These are phyloP conservation scores for Ennomos quercinarius DNA, from an alignment of 2,888 invertebrate genomes.

Conservation along the genomic window DNA sequence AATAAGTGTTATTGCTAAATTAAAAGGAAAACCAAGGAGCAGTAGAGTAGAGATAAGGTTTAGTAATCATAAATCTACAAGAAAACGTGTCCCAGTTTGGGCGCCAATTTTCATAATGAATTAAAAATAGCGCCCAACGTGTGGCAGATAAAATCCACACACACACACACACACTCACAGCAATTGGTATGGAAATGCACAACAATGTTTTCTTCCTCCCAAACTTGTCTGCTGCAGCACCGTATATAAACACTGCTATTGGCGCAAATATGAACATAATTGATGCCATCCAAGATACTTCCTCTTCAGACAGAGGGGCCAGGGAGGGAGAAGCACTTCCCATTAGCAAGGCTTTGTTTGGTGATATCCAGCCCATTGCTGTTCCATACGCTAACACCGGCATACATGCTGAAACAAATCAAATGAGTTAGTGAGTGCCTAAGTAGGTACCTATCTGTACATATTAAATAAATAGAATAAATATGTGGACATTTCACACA, in stretches of 20 bases:
- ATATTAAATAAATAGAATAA: too few relatives aligned
- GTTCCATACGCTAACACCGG: slow-evolving; percentile 83
- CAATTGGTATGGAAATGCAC: slow-evolving; percentile 68
- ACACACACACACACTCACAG: slow-evolving; percentile 67
- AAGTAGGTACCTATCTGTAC: too few relatives aligned
- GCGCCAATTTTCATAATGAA: slow-evolving; percentile 1
- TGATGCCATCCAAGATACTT: slow-evolving; percentile 85
- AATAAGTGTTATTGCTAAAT: too few relatives aligned
- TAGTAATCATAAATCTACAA: too few relatives aligned
- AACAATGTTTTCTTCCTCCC: slow-evolving; percentile 81
- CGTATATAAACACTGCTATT: slow-evolving; percentile 82
- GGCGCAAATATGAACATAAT: slow-evolving; percentile 85
- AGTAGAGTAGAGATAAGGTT: too few relatives aligned
- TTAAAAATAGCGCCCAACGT: not conserved
- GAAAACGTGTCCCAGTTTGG: slow-evolving; percentile 2
- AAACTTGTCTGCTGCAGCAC: slow-evolving; percentile 77
- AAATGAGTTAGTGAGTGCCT: too few relatives aligned
- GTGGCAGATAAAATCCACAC: too few relatives aligned
- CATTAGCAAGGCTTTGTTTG: slow-evolving; percentile 79
- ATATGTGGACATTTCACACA: too few relatives aligned
- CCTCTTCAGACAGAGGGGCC: slow-evolving; percentile 67
- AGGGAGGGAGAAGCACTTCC: slow-evolving; percentile 68
- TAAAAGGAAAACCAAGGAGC: too few relatives aligned
- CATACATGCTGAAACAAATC: slow-evolving; percentile 77
- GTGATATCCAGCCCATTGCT: slow-evolving; percentile 85